Base-by-base conservation (phyloP, 2,888 invertebrate genomes). In the Helicoverpa assulta region DNA sequence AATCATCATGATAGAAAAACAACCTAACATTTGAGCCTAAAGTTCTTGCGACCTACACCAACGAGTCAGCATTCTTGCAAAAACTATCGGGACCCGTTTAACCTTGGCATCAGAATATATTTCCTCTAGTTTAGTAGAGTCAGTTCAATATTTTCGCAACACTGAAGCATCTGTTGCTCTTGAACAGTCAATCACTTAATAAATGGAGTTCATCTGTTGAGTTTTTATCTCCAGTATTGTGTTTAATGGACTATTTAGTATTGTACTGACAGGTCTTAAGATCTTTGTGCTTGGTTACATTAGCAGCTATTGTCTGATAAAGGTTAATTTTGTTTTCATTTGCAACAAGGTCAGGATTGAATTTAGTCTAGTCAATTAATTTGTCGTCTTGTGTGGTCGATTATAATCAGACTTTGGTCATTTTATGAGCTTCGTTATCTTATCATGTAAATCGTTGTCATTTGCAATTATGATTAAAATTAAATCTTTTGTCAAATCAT, bases 171-270 rank as follows among this genome's bases (percentile, higher is more conserved):
- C 58, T 80, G 76, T 53, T 65, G 70, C 50, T 55, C 80, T 76
- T 76, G 76, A 80, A 59, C 61, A 70, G 61, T 76, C 76, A 76
- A 75, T 76, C 76, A 69, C 33, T 3, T 64, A 50, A 64, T 68
- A 75, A 80, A 80, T 64, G 54, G 76, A 37, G 33, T 76, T 65
- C 64, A 62, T 74, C 21, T 58, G 80, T 67, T 2, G 62, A 26
- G 37, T 26, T n/a, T 79, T 51, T 63, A 64, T 79, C 63, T 79
- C 60, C 59, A 62, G 64, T 69, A 76, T 62, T 76, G 60, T 75
- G 54, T 18, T 66, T 76, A 76, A 76, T 65, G 53, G 33, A 47
- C 68, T 79, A 65, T 75, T 80, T 58, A 62, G 40, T 62, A 64
- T 76, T 61, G 57, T 50, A 65, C 61, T 65, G 68, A 33, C 59